Base-by-base conservation (phyloP, 2,113 vertebrate species). In the Notothenia coriiceps region DNA sequence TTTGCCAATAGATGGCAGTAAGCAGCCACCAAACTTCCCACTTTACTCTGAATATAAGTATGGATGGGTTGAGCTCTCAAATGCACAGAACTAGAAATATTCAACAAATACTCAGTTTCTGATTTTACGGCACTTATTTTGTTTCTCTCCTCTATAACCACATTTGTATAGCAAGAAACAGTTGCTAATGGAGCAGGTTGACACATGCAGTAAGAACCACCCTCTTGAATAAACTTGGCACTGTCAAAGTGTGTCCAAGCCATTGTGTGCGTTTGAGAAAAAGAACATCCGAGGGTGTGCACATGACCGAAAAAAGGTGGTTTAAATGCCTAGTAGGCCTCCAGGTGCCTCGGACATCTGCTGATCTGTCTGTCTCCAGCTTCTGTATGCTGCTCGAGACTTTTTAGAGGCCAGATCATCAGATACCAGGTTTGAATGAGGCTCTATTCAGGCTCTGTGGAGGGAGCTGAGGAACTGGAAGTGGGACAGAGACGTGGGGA, bases 1-100 rank as follows among this genome's bases (percentile, higher is more conserved):
- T 44, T 43, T 22, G 17, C 89, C 88, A 88, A 84, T 77, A 93
- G 93, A 80, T 90, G 89, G 86, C 85, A 84, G 75, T 86, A 79
- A 85, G 35, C 47, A 81, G 86, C 73, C 69, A 69, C 35, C 29
- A 69, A 15, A 61, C 5, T 10, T 18, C 8, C n/a, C 10, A 15
- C 35, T n/a, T 17, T n/a, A 29, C 1, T 18, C 18, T 59, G 40
- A 8, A 8, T 63, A 43, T 20, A n/a, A 29, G 55, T 25, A 25
- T 47, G 40, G 10, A 62, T 15, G 50, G 68, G 49, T 59, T 79
- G 14, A 43, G 44, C 18, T 2, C 15, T 35, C 12, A 51, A 20
- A 68, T 18, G 3, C 47, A 55, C 13, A 57, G 10, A 60, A 66
- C 43, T 57, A 46, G 14, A 40, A n/a, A 10, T 64, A 33, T 52